A percentile compares a stretch with the other conserved stretches of the same genome.
Conservation (phyloP, 2,888 invertebrate genomes). For the Leptinotarsa haldemani region DNA sequence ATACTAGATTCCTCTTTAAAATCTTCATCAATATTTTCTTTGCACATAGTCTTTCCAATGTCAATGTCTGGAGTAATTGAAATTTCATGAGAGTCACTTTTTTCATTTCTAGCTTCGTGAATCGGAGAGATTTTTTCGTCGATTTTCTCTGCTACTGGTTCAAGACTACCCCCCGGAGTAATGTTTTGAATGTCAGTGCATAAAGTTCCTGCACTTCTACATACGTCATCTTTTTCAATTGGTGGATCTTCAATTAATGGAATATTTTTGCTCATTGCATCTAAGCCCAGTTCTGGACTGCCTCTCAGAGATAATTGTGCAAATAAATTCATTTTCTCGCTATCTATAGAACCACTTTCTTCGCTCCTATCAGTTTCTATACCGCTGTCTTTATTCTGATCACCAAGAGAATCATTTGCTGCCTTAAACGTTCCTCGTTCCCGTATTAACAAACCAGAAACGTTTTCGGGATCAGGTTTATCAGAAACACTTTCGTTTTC, state of each 20-base stretch:
- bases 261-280: neutral
- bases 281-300: neutral
- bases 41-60: neutral
- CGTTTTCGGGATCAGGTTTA: neutral
- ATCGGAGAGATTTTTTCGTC: neutral
- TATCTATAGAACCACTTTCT: neutral
- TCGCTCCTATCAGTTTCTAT: conserved; percentile 11
- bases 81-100: neutral
- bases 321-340: neutral
- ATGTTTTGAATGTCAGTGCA: neutral
- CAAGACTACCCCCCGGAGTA: neutral
- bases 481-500: neutral
- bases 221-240: neutral
- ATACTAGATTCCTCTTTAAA: neutral
- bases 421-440: neutral
- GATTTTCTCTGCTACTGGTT: no score
- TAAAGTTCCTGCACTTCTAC: neutral
- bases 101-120: neutral
- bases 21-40: no score
- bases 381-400: conserved; percentile 9
- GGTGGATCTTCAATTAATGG: neutral
- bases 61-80: neutral
- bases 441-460: neutral
- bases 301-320: neutral
- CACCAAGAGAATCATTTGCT: neutral